Conservation (phyloP, 2,888 invertebrate species). For the Drosophila fungiperda region DNA sequence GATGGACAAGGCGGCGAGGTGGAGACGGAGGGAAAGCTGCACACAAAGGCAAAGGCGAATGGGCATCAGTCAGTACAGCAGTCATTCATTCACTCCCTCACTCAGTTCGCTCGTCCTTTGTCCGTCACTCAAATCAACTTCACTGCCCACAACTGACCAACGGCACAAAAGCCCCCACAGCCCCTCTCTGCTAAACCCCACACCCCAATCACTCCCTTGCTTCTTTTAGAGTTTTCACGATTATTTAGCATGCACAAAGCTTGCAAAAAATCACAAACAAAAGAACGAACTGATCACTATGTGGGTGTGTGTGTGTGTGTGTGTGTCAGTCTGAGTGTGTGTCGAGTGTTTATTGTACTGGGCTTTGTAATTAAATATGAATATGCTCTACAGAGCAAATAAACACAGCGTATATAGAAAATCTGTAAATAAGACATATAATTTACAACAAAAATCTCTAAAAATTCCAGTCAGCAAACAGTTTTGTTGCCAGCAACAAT, state of each 20-base stretch:
- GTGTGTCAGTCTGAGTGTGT: constrained; percentile 16
- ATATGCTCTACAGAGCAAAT: constrained; percentile 17
- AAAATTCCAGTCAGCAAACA: neutral
- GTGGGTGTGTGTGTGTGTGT: constrained; percentile 15
- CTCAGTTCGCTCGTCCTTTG: constrained; percentile 22
- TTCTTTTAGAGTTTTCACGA: constrained; percentile 45
- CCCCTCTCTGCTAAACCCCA: neutral
- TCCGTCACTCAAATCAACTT: constrained; percentile 63
- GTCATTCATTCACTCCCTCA: constrained; percentile 27
- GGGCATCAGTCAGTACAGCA: constrained; percentile 55
- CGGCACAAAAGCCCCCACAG: constrained; percentile 37
- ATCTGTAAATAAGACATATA: neutral
- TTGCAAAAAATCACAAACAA: constrained; percentile 62
- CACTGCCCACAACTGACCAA: constrained; percentile 64
- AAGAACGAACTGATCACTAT: constrained; percentile 32
- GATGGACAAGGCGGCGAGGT: neutral
- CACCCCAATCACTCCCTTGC: neutral
- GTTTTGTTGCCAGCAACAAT: constrained; percentile 39
- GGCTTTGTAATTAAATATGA: constrained; percentile 46
- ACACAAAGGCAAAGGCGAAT: constrained; percentile 58
- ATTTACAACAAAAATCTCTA: neutral
- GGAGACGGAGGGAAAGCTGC: neutral
- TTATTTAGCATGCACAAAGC: constrained; percentile 75
- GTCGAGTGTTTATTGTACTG: constrained; percentile 25
- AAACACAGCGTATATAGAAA: neutral